A percentile compares a stretch with the other conserved stretches of the same genome.
Conservation (phyloP, 2,113 vertebrate species). For the Hystrix brachyura region DNA sequence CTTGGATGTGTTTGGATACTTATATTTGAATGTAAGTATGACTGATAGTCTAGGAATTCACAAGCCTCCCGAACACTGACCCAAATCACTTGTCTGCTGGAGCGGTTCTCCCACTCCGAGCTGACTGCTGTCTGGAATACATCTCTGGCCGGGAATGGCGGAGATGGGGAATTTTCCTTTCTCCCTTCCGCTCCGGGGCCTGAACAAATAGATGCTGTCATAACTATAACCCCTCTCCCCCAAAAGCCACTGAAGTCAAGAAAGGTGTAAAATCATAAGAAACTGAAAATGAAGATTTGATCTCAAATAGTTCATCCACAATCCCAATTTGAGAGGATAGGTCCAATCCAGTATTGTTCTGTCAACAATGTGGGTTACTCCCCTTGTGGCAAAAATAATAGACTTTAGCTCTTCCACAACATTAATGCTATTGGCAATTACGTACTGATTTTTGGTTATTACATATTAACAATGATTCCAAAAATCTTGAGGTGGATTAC, state of each 20-base stretch:
- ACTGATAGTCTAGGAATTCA: constrained; percentile 84
- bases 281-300: constrained; percentile 45
- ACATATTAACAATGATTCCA: not conserved
- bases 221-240: constrained; percentile 12
- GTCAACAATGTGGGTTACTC: not conserved
- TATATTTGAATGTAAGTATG: constrained; percentile 82
- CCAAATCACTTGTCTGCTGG: constrained; percentile 61
- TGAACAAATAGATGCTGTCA: constrained; percentile 68
- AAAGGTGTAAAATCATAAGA: constrained; percentile 53
- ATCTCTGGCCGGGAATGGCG: constrained; percentile 70
- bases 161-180: constrained; percentile 57
- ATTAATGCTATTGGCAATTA: not conserved
- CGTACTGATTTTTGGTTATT: not conserved
- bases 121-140: constrained; percentile 63
- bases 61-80: constrained; percentile 72
- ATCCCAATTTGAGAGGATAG: not conserved
- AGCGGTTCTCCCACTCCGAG: constrained; percentile 12
- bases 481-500: not conserved
- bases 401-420: not conserved
- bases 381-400: not conserved
- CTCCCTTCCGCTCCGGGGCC: constrained; percentile 21
- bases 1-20: constrained; percentile 75
- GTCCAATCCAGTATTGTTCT: constrained; percentile 16
- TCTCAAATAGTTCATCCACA: not conserved
- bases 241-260: constrained; percentile 54